Evolutionary conservation across 2,888 invertebrate species (phyloP).

Genomic region (Smittia sp.): DNA sequence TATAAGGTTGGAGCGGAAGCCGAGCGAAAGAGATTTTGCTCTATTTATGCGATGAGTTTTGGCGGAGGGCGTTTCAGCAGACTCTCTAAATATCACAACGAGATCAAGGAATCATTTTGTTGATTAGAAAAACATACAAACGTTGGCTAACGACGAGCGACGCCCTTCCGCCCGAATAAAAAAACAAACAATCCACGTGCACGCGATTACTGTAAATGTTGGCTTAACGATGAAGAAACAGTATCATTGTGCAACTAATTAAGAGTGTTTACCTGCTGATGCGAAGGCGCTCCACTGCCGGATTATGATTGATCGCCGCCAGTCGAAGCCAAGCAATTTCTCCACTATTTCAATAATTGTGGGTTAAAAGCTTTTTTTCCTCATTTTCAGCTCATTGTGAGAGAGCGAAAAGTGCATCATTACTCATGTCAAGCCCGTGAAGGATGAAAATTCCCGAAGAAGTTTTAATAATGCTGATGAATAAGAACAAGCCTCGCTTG

Average conservation of each 20-base stretch:
- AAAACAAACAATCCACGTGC: too few relatives aligned
- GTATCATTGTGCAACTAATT: not conserved
- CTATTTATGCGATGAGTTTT: not conserved
- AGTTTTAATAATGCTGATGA: not conserved
- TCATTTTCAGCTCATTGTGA: not conserved
- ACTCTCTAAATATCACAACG: too few relatives aligned
- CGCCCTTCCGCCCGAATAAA: too few relatives aligned
- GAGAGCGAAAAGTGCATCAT: constrained; percentile 13
- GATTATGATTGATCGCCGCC: constrained; percentile 3
- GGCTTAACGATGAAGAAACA: not conserved
- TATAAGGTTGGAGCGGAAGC: not conserved
- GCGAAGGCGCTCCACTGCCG: not conserved
- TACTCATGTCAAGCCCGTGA: constrained; percentile 20
- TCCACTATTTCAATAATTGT: constrained; percentile 1
- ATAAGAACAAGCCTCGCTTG: not conserved
- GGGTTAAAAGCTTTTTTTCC: not conserved
- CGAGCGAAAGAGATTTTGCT: not conserved
- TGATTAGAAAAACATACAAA: too few relatives aligned
- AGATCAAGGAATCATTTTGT: too few relatives aligned
- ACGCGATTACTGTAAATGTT: not conserved
- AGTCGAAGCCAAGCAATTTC: not conserved
- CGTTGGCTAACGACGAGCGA: too few relatives aligned
- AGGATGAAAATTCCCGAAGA: not conserved
- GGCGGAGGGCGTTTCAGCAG: not conserved
- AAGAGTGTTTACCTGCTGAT: constrained; percentile 2